Percentiles rank a stretch among this genome's conserved stretches.
Conservation (phyloP, 2,797 vertebrate genomes). For the Chanos chanos region DNA sequence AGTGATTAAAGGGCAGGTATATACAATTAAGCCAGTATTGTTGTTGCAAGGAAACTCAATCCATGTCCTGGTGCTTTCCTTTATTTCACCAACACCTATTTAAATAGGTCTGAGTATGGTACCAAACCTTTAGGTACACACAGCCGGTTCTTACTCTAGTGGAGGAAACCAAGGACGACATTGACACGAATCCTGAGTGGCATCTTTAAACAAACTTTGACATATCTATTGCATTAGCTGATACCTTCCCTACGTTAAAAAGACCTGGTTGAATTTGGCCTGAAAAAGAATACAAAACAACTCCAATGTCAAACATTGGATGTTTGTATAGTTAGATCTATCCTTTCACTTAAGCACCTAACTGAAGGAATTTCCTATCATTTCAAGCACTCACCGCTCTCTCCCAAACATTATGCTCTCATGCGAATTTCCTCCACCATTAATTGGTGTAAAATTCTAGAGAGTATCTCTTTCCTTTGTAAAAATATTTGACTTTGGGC, state of each 20-base stretch:
- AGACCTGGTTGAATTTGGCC: not conserved
- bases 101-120: slow-evolving; percentile 49
- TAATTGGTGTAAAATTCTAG: too few relatives aligned
- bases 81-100: slow-evolving; percentile 57
- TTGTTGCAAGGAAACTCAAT: slow-evolving; percentile 62
- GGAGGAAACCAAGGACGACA: slow-evolving; percentile 42
- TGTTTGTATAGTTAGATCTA: not conserved
- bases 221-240: slow-evolving; percentile 19
- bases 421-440: too few relatives aligned
- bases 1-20: slow-evolving; percentile 67
- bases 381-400: not conserved
- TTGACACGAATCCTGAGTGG: slow-evolving; percentile 44
- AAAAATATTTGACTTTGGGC: too few relatives aligned
- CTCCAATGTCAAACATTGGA: slow-evolving; percentile 2
- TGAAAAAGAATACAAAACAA: not conserved
- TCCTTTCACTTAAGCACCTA: not conserved
- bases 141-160: slow-evolving; percentile 40
- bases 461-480: too few relatives aligned
- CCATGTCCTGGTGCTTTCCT: slow-evolving; percentile 50
- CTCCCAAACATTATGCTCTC: not conserved
- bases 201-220: slow-evolving; percentile 55
- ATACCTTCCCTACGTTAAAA: not conserved
- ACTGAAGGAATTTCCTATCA: not conserved
- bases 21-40: slow-evolving; percentile 64
- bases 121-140: slow-evolving; percentile 42